phyloP scores from a whole-genome alignment of 1,140 invertebrate genomes.

The Drosophila ficusphila region DNA sequence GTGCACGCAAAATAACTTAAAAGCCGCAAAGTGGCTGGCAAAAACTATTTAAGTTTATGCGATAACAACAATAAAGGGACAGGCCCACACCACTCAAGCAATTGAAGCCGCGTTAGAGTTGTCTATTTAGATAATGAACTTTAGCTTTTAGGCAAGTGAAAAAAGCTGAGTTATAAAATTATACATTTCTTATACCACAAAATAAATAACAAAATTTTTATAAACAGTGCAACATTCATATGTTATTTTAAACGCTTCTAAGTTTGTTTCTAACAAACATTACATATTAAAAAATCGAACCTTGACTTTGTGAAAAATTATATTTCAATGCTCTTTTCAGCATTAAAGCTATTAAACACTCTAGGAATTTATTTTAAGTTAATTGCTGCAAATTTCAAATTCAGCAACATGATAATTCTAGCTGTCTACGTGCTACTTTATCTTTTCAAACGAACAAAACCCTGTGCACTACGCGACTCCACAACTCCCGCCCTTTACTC shows the following conservation, averaged over 20 bases:
- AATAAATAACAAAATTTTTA: no score
- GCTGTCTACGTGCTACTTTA: neutral
- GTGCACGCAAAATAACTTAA: conserved; percentile 79
- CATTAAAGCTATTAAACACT: no score
- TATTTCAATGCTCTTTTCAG: no score
- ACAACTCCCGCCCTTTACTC: neutral
- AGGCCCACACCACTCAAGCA: neutral
- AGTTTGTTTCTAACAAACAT: no score
- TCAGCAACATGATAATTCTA: no score
- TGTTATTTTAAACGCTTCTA: no score
- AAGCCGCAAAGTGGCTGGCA: conserved; percentile 80
- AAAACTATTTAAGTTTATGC: conserved; percentile 79
- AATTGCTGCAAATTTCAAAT: no score
- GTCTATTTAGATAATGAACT: neutral
- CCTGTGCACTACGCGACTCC: neutral
- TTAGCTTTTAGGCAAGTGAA: neutral
- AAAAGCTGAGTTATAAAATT: neutral
- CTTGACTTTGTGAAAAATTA: no score
- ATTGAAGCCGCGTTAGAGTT: neutral
- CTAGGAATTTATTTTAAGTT: no score
- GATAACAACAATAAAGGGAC: conserved; percentile 73
- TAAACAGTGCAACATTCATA: no score
- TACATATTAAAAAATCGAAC: no score
- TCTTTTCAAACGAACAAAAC: neutral
- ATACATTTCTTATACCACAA: no score